Evolutionary conservation across 2,113 vertebrate species (phyloP), one percentile per base, ranked within the genome.

Genomic region (Poeciliopsis retropinna): DNA sequence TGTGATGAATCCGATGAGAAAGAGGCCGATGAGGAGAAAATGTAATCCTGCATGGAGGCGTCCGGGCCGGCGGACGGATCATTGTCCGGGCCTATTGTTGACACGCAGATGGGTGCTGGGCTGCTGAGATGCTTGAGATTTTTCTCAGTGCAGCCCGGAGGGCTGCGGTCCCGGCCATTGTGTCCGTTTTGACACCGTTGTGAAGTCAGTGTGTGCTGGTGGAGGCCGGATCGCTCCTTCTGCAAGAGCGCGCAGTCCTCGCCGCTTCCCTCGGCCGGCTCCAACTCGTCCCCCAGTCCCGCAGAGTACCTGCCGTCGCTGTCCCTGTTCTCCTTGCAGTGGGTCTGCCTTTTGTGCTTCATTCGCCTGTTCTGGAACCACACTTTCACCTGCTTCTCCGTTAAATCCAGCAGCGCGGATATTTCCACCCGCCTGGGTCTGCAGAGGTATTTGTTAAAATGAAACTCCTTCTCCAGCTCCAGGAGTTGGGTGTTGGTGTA

Each of bases 311-410:
- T 96, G 51, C 96, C 96, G 39, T 98, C 96, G 4, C 93, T 84
- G 94, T 97, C 95, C 60, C 97, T 96, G 87, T 98, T 98, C 91
- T 99, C 98, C 81, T 99, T 99, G 90, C 96, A 96, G 76, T 98
- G 97, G 2, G 96, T 99, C 91, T 99, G 98, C 77, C 96, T 94
- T 89, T 99, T 99, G 95, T 99, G 98, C 75, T 99, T 99, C 98
- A 99, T 99, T 86, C 98, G 95, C 62, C 98, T 92, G 94, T 99
- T 99, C 92, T 99, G 98, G 88, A 99, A 99, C 98, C 98, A 99
- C 75, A 99, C 98, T 93, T 99, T 99, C 62, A 99, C 97, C 94
- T 99, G 98, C 89, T 98, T 97, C 90, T 99, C 98, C 0, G 96
- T 98, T 91, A 99, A 91, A 93, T 99, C 98, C 93, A 99, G 89